Base-by-base conservation (phyloP, 2,888 invertebrate species). In the Epirrita christyi region DNA sequence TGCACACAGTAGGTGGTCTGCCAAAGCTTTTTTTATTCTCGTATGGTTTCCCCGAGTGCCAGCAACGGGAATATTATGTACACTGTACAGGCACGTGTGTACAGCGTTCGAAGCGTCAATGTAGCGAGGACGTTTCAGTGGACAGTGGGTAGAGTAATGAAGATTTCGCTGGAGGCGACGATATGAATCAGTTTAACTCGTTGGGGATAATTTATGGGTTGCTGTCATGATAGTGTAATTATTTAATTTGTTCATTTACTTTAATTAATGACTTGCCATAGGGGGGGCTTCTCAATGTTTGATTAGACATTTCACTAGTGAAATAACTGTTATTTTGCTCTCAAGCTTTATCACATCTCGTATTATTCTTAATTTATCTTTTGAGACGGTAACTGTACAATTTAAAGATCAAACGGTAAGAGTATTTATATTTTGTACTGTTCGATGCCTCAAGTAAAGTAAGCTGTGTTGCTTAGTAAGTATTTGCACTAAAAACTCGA, bases 181-280 rank as follows among this genome's bases (percentile, higher is more conserved):
- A 63, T 61, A 51, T 56, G 59, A 60, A 63, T 63, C 58, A 52
- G 50, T 48, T 56, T 54, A 54, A 61, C 48, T 32, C 43, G 54
- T 59, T 62, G 46, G 47, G 52, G 43, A 60, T 57, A 57, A 66
- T 62, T 59, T 55, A 66, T 61, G 55, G 61, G 54, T 47, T 21
- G 47, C 59, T 63, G 67, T 63, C 67, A 61, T 38, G 51, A 47
- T 55, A 63, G 46, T 61, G 59, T 67, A 61, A 64, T 67, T 64
- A 67, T 64, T 67, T 63, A 67, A 67, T 67, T 61, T 67, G 56
- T 64, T 55, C 54, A 61, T 61, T 61, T 58, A 56, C 52, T 51
- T 60, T 57, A 55, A 64, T 64, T 55, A 58, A 66, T 62, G 40
- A 46, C 52, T 36, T 13, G 60, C 56, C 45, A 47, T 49, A 14